Evolutionary conservation across 2,888 invertebrate genomes (phyloP), one percentile per base, ranked within the genome.

Genomic region (Ophion ellenae): DNA sequence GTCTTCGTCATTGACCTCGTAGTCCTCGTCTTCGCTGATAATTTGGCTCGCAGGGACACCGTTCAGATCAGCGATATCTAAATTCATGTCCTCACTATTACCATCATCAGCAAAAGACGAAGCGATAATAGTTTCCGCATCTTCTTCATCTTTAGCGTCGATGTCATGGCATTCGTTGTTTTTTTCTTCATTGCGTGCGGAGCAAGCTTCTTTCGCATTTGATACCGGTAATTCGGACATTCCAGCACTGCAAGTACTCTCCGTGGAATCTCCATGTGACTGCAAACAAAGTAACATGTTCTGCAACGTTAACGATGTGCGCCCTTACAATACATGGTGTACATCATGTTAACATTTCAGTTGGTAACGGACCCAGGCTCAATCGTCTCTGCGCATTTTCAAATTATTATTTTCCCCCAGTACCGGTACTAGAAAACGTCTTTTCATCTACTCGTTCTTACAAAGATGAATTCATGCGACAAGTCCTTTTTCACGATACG

Each of bases 31-130:
- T 66, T 66, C 53, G 57, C 66, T 76, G 53, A 66, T 76, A 66
- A 66, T 76, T 76, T 76, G 76, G 76, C 64, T 66, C 66, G 17
- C 66, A 64, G 66, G 47, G 57, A 76, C 57, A 32, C 47, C 64
- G 75, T 75, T 64, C 75, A 75, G 75, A 76, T 66, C 76, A n/a
- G 76, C 76, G 76, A 66, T 76, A 76, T 76, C 57, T 57, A 76
- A 24, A 66, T 66, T 76, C 66, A 76, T 66, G 36, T 76, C 76
- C 57, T 76, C 76, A 53, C 66, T 76, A 76, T 66, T 66, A 66
- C 32, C 53, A 76, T 76, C 20, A 76, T 67, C 76, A 66, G 64
- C 76, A 64, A 67, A 53, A 66, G 76, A 76, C 76, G 66, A 66
- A 66, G 7, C 53, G 66, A 28, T 66, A 57, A 66, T 66, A 76